Conservation (phyloP, 2,888 invertebrate genomes). For the Hyalella azteca region DNA sequence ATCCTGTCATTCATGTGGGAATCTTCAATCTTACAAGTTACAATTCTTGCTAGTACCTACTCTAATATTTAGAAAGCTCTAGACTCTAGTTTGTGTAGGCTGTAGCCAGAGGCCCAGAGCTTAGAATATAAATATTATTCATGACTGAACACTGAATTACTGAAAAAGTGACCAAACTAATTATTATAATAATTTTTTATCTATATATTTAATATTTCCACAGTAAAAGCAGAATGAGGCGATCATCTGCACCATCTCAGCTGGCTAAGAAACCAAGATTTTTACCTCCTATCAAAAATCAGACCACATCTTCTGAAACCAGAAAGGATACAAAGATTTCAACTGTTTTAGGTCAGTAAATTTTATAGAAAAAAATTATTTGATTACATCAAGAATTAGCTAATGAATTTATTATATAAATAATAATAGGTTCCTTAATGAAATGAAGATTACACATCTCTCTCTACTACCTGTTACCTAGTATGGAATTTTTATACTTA, state of each 20-base stretch:
- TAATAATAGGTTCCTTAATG: neutral
- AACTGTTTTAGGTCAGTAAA: neutral
- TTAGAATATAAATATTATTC: neutral
- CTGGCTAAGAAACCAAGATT: neutral
- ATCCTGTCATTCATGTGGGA: too few relatives aligned
- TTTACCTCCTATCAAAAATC: neutral
- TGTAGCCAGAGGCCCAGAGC: neutral
- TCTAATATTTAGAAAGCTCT: neutral
- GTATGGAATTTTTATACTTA: neutral
- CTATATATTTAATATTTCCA: too few relatives aligned
- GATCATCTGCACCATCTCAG: neutral
- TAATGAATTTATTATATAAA: neutral
- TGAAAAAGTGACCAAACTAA: neutral
- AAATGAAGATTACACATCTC: neutral
- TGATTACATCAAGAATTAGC: neutral
- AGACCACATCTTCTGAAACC: neutral
- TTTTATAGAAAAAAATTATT: neutral
- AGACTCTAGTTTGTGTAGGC: neutral
- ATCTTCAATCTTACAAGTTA: too few relatives aligned
- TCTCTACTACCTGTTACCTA: neutral
- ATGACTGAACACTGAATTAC: neutral
- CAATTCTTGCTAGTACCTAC: neutral
- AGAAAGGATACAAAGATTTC: neutral
- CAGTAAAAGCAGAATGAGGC: slow-evolving; percentile 1
- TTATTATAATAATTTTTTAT: neutral